Base-by-base conservation (phyloP, 2,113 vertebrate genomes). In the Aegypius monachus region DNA sequence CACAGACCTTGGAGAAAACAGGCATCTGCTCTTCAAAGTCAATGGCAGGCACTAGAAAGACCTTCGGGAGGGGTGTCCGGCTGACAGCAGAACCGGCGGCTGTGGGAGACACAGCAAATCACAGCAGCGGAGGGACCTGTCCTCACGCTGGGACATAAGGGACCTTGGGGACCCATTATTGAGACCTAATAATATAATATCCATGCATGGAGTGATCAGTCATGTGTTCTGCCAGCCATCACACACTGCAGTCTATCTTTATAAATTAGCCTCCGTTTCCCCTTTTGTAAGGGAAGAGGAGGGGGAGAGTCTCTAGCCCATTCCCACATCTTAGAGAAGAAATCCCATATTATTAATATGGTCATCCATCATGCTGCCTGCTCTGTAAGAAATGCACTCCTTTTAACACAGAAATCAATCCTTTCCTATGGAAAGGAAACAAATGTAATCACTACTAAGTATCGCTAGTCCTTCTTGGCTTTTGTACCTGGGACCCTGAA, bases 351-450 rank as follows among this genome's bases (percentile, higher is more conserved):
- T 75, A 55, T 82, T 90, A 81, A 72, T 43, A 43, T 1, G 4
- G 10, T 53, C 50, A 85, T 63, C 34, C 3, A 3, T 96, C 84
- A 74, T 1, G 26, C 20, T 47, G 62, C 84, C 61, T 83, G 91
- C 74, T 81, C 66, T 38, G 20, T 79, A 21, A 94, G 83, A 85
- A 95, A 85, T 8, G 25, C 1, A 0, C 40, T 70, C 34, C 62
- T 77, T 79, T 70, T 58, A 90, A 66, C 70, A 52, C 50, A 73
- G 81, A 81, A 95, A 94, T 90, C 81, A 88, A 59, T 90, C 78
- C 81, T 73, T 95, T 93, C 70, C 86, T 82, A 29, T 66, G 61
- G 79, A 94, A 90, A 95, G 48, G 67, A 94, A 93, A 50, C 36
- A 74, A 95, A 62, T 20, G 19, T 27, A 81, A 91, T 93, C 66